Evolutionary conservation across 2,113 vertebrate genomes (phyloP), one percentile per base, ranked within the genome.

Genomic region (Notarius lentiginosus): DNA sequence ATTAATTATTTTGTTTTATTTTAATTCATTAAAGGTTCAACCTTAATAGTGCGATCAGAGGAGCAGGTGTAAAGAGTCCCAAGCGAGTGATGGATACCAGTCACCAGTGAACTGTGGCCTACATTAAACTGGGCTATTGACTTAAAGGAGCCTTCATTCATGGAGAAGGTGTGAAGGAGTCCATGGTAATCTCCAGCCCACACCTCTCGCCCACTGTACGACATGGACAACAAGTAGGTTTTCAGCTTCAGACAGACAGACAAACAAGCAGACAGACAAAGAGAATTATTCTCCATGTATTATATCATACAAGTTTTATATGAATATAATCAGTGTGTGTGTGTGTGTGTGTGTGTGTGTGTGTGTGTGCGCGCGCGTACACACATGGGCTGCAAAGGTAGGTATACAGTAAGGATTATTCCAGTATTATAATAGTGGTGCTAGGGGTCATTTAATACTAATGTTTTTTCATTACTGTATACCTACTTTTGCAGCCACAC

Each of bases 131-230:
- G 94, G 12, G 92, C 92, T 77, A 93, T 1, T 0, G 93, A 91
- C 84, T 95, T 95, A 89, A 97, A 95, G 86, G 84, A 65, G 24
- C 96, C 96, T 0, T 88, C 1, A 22, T 84, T 90, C 91, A 96
- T 94, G 90, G 96, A 93, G 1, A 97, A 98, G 86, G 96, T 94
- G 30, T 96, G 95, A 4, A 98, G 91, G 20, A 92, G 92, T 22
- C 98, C 98, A 0, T 91, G 92, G 91, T 95, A 97, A 93, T 98
- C 97, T 0, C 98, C 97, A 0, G 96, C 96, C 98, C 98, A 99
- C 12, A 99, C 93, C 89, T 98, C 96, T 15, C 84, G 89, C 5
- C 93, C 94, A 22, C 91, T 92, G 94, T 97, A 96, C 60, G 96
- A 96, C 96, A 98, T 96, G 89, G 96, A 96, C 58, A 96, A 93